Evolutionary conservation across 2,888 invertebrate genomes (phyloP), one percentile per base, ranked within the genome.

Genomic region (Eremobia ochroleuca): DNA sequence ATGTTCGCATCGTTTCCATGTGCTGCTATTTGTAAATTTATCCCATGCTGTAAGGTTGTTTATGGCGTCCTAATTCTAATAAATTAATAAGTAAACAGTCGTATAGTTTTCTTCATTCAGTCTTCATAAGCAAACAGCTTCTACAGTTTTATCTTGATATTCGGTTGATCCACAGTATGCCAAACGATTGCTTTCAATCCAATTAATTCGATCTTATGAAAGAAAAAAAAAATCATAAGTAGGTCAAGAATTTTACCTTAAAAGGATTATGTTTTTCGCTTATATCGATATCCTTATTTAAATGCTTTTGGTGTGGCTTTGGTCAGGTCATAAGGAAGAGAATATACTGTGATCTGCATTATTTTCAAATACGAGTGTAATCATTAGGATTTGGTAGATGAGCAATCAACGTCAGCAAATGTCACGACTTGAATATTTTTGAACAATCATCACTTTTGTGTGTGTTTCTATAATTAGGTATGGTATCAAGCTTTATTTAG

Each of bases 401-500:
- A 46, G 15, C 52, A 69, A 61, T 18, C 31, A 34, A n/a, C 18
- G 28, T 46, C 37, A 62, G 52, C n/a, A 43, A 15, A 64, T 64
- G 55, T 64, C 46, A 28, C 31, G 15, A 81, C 21, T 58, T 28
- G 25, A 62, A 18, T 62, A 0, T 62, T 62, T 55, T 4, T 62
- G 55, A 8, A 34, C 31, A 46, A 37, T 81, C 59, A 74, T 61
- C 28, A 73, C 28, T 28, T 81, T 34, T 81, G 15, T 66, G 73
- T 73, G 46, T 68, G 55, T 62, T 70, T 55, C 61, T 82, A 70
- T 66, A 58, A 70, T 83, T 70, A 67, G 83, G 34, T 40, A 67
- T 76, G 58, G 49, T 69, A 71, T 83, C 77, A 81, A 64, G 18
- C 62, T 79, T 76, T 76, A 79, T 76, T 76, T 76, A 34, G 62